Evolutionary conservation across 1,140 invertebrate species (phyloP), one percentile per base, ranked within the genome.

Genomic region (Caenorhabditis inopinata): DNA sequence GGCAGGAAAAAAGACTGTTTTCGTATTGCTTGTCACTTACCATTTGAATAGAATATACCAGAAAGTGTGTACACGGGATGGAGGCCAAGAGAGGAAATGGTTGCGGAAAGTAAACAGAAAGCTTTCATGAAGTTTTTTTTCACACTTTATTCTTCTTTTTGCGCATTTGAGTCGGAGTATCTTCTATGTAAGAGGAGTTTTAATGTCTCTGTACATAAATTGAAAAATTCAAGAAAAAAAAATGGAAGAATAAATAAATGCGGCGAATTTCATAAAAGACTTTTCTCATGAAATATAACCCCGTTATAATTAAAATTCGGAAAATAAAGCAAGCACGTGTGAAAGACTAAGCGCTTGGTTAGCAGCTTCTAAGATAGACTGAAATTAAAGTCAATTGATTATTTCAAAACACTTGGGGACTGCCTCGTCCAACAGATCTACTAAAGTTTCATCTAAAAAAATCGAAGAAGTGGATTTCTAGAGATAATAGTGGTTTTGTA

Each of bases 261-360:
- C 58, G 58, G 58, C 23, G 58, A 38, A 9, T 38, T 14, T 68
- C 58, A 68, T n/a, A 68, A 68, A 25, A 38, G 58, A 9, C n/a
- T 23, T 32, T 42, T 38, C 58, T 32, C 58, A 68, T 68, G 58
- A 68, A 68, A 68, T 68, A 68, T 68, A 68, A 68, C 58, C 32
- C 58, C 18, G 38, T 68, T 38, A 38, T 42, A 68, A 68, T 68
- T 42, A 68, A 68, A 68, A 38, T 68, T 68, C 32, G 23, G 32
- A 68, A 38, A 68, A 68, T 21, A 18, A 38, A 27, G 18, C 38
- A n/a, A 27, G 51, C 29, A 21, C 23, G 58, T n/a, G n/a, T n/a
- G n/a, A n/a, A n/a, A n/a, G n/a, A n/a, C n/a, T n/a, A n/a, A n/a
- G n/a, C n/a, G n/a, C n/a, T n/a, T n/a, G n/a, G n/a, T n/a, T n/a